Evolutionary conservation across 1,140 invertebrate species (phyloP), one percentile per base, ranked within the genome.

Genomic region (Euborellia annulipes): DNA sequence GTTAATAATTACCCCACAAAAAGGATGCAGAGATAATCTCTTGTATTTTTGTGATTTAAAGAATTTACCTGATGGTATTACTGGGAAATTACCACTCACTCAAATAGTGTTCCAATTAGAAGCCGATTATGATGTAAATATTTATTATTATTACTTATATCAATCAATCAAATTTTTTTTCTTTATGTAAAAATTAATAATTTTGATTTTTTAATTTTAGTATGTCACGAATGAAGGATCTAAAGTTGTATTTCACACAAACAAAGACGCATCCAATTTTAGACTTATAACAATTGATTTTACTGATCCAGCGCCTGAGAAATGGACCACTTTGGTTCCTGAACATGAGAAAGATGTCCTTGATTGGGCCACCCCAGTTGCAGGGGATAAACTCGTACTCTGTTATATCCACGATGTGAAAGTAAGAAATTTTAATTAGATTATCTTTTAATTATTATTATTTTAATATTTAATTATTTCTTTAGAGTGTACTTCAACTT

Each of bases 361-460:
- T 18, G 84, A 94, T 58, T 92, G 86, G 82, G 85, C 78, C 0
- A 66, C 69, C 4, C 79, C 84, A 54, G 86, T 93, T 1, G 75
- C 88, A 62, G 63, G 75, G 39, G 76, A 95, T 62, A 90, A 91
- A 64, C 63, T 98, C n/a, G 71, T 97, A 27, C 62, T 90, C 36
- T 82, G 82, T 59, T 98, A 97, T 61, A 78, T 96, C 36, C 74
- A 87, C 60, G 89, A 98, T 76, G 94, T 98, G 3, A 96, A 95
- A 27, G 89, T 85, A 65, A 62, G 48, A 21, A 43, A 47, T n/a
- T n/a, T n/a, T n/a, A 47, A 19, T 45, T 17, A 18, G 7, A 37
- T 44, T 49, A 39, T 34, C 17, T 16, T 36, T 21, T 16, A 6
- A 21, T 14, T 43, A 18, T 3, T 16, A 3, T 42, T 23, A 23